These are phyloP conservation scores for Desmodus rotundus DNA, from an alignment of 2,113 vertebrate species.

Conservation along the genomic window DNA sequence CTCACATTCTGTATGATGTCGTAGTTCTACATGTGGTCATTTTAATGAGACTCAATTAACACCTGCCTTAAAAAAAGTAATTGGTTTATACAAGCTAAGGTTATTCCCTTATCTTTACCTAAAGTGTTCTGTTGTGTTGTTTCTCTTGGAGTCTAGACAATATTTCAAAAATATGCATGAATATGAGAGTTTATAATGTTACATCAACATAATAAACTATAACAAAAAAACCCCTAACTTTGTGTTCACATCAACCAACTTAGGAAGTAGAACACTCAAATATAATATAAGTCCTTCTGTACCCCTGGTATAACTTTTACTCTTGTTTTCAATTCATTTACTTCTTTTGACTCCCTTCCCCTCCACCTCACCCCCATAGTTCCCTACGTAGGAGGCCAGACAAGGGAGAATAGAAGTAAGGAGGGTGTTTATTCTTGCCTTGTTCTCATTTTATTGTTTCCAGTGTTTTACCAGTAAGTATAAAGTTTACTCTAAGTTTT, in stretches of 20 bases:
- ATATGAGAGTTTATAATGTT: not conserved
- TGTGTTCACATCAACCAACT: not conserved
- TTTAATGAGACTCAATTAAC: not conserved
- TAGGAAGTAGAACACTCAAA: not conserved
- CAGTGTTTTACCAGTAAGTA: not conserved
- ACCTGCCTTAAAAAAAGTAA: not conserved
- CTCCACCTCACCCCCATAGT: rapidly evolving
- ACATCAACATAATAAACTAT: not conserved
- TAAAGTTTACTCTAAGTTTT: not conserved
- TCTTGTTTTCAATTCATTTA: not conserved
- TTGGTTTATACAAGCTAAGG: not conserved
- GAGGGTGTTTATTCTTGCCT: not conserved
- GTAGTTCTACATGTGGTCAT: not conserved
- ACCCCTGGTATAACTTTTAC: not conserved
- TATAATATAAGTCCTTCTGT: not conserved
- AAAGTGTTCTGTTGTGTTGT: not conserved
- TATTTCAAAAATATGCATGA: not conserved
- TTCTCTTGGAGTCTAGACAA: not conserved
- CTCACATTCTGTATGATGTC: not conserved
- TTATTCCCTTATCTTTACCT: not conserved
- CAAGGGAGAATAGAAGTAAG: not conserved
- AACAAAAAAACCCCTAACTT: not conserved
- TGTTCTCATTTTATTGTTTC: not conserved
- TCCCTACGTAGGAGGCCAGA: not conserved
- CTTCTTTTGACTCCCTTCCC: not conserved